Evolutionary conservation across 2,888 invertebrate species (phyloP).

Genomic region (Ypsolopha scabrella): DNA sequence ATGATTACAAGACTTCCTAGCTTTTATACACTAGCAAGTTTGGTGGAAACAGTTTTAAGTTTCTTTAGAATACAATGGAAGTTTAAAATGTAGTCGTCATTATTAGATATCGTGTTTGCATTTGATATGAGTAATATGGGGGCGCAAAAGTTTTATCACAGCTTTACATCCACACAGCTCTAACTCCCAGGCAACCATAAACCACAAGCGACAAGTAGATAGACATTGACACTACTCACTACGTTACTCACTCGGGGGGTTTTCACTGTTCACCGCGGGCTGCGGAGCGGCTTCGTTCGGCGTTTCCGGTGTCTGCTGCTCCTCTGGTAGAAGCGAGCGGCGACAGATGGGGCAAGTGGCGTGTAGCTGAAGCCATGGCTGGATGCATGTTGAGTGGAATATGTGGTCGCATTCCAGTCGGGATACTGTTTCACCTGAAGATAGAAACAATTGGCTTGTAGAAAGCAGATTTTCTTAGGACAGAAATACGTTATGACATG

Average conservation of each 20-base stretch:
- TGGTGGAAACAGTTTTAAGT: too few relatives aligned
- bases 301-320: conserved; percentile 13
- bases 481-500: neutral
- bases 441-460: too few relatives aligned
- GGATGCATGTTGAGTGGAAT: conserved; percentile 93
- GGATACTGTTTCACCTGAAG: conserved; percentile 77
- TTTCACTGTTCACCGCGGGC: conserved; percentile 8
- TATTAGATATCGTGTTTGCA: too few relatives aligned
- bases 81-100: too few relatives aligned
- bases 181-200: too few relatives aligned
- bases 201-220: too few relatives aligned
- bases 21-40: too few relatives aligned
- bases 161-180: too few relatives aligned
- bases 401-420: conserved; percentile 89
- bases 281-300: conserved; percentile 6
- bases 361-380: conserved; percentile 96
- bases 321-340: conserved; percentile 71
- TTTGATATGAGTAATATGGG: too few relatives aligned
- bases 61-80: too few relatives aligned
- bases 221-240: neutral
- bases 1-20: too few relatives aligned
- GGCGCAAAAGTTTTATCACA: too few relatives aligned
- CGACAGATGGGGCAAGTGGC: conserved; percentile 97
- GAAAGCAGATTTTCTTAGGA: neutral
- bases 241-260: neutral